Percentiles rank a stretch among this genome's conserved stretches.
These are phyloP conservation scores for Callithrix jacchus DNA, from an alignment of 2,113 vertebrate genomes.

Conservation along the genomic window DNA sequence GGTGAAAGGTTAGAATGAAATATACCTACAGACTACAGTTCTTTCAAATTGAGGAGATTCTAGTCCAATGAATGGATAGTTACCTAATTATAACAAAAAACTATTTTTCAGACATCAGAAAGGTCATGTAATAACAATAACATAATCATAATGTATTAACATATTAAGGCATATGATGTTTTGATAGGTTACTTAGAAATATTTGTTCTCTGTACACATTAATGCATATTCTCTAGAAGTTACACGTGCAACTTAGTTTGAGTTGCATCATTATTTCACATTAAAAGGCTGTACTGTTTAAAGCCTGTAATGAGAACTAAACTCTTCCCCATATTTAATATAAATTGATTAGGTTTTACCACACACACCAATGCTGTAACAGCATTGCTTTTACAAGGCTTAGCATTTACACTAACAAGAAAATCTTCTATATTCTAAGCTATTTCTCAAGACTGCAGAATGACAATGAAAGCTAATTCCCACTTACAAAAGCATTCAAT, in stretches of 20 bases:
- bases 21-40: not conserved
- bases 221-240: not conserved
- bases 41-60: not conserved
- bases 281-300: not conserved
- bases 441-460: not conserved
- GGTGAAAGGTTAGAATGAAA: not conserved
- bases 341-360: conserved; percentile 31
- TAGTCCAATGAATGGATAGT: not conserved
- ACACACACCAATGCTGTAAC: not conserved
- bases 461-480: not conserved
- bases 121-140: not conserved
- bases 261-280: not conserved
- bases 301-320: conserved; percentile 14
- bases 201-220: not conserved
- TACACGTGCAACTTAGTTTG: not conserved
- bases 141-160: not conserved
- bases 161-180: not conserved
- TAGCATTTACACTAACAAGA: not conserved
- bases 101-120: not conserved
- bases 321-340: not conserved
- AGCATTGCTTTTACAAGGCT: not conserved
- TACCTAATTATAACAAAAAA: not conserved
- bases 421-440: not conserved
- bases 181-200: not conserved
- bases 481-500: conserved; percentile 15